phyloP scores from a whole-genome alignment of 2,113 vertebrate genomes.

The Myiopsitta monachus region DNA sequence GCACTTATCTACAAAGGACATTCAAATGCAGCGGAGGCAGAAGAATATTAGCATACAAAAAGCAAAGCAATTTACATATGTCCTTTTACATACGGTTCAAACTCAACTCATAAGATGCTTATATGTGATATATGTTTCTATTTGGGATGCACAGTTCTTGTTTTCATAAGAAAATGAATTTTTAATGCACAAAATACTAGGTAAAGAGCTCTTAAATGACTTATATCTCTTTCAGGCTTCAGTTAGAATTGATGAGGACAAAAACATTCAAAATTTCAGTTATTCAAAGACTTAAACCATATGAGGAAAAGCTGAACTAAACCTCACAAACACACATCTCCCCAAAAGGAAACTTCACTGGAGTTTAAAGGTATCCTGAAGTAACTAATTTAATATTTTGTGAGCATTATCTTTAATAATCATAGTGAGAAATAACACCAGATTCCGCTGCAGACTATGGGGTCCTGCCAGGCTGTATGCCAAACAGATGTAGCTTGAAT shows the following conservation, averaged over 20 bases:
- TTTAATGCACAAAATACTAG: not conserved
- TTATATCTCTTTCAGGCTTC: not conserved
- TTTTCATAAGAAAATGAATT: not conserved
- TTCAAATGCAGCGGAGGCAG: not conserved
- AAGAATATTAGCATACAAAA: not conserved
- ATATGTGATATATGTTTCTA: not conserved
- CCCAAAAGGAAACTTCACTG: not conserved
- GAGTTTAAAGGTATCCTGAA: not conserved
- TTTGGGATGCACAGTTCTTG: not conserved
- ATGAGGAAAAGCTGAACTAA: not conserved
- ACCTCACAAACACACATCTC: not conserved
- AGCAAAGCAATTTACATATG: not conserved
- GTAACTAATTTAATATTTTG: not conserved
- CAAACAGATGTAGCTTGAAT: not conserved
- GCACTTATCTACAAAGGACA: not conserved
- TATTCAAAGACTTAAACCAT: not conserved
- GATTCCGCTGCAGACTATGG: not conserved
- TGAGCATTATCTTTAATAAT: not conserved
- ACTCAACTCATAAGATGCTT: not conserved
- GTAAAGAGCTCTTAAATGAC: not conserved
- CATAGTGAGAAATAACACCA: not conserved
- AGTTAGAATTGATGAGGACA: not conserved
- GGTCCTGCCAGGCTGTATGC: not conserved
- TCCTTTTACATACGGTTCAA: not conserved
- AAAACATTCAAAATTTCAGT: not conserved